Evolutionary conservation across 2,888 invertebrate species (phyloP).

Genomic region (Polyommatus icarus): DNA sequence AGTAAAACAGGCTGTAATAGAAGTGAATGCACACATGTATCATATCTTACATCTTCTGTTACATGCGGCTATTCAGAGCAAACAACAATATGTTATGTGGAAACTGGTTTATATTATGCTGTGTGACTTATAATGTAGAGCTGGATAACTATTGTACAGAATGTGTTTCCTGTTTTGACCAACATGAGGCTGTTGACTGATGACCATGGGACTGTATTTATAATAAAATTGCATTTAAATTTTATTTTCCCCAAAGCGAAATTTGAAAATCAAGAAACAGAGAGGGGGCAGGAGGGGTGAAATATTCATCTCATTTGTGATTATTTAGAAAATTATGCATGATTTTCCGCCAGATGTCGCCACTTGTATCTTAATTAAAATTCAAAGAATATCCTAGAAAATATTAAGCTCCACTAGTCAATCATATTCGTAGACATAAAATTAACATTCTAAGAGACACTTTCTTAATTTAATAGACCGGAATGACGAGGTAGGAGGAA

Average conservation of each 20-base stretch:
- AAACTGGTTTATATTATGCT: constrained; percentile 19
- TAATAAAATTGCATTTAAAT: constrained; percentile 12
- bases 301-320: not conserved
- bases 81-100: constrained; percentile 15
- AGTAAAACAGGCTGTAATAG: not conserved
- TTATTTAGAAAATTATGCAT: not conserved
- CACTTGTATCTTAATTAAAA: not conserved
- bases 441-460: not conserved
- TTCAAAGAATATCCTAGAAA: not conserved
- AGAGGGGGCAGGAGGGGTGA: not conserved
- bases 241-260: not conserved
- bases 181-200: not conserved
- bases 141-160: not conserved
- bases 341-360: not conserved
- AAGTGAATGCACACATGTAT: constrained; percentile 5
- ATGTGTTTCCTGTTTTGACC: constrained; percentile 7
- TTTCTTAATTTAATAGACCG: not conserved
- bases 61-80: constrained; percentile 25
- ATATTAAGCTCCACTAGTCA: not conserved
- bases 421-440: not conserved
- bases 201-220: not conserved
- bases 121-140: constrained; percentile 12
- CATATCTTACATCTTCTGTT: constrained; percentile 13
- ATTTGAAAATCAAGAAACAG: not conserved
- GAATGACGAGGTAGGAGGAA: not conserved